A percentile compares a stretch with the other conserved stretches of the same genome.
Evolutionary conservation across 23 tunicate genomes (phyloP).

Genomic region (Phallusia fumigata): DNA sequence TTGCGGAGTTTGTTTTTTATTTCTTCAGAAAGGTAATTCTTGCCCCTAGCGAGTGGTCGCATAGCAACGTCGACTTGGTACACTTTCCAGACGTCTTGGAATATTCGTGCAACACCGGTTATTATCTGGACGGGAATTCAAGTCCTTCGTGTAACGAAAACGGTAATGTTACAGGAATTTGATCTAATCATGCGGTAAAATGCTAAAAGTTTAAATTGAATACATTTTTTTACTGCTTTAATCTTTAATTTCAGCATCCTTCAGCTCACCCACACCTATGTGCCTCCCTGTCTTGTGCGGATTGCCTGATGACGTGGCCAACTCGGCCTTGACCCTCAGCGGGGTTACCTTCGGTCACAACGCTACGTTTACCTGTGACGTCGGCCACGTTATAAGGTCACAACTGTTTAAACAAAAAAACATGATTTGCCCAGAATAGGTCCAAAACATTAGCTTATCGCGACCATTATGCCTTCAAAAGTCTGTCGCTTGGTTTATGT

Average conservation of each 20-base stretch:
- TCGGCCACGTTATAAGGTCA: conserved; percentile 47
- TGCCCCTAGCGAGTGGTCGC: conserved; percentile 5
- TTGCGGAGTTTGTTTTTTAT: background rate
- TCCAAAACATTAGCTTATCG: too few species aligned
- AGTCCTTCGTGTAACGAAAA: conserved; percentile 13
- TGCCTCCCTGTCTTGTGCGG: conserved; percentile 70
- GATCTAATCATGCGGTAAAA: too few species aligned
- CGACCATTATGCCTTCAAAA: too few species aligned
- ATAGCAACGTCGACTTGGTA: conserved; percentile 22
- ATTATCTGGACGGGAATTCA: conserved; percentile 9
- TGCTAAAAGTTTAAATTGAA: too few species aligned
- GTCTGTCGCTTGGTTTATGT: too few species aligned
- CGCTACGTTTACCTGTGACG: conserved; percentile 46
- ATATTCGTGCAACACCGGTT: conserved; percentile 52
- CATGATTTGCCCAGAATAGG: too few species aligned
- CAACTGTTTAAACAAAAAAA: too few species aligned
- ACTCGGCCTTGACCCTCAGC: conserved; percentile 13
- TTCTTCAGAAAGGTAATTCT: background rate
- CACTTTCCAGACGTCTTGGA: conserved; percentile 33
- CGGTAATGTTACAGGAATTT: conserved; percentile 16
- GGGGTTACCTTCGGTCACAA: conserved; percentile 59
- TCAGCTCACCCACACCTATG: conserved; percentile 28
- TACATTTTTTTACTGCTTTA: too few species aligned
- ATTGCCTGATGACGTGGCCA: conserved; percentile 11
- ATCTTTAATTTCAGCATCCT: conserved; percentile 31